Base-by-base conservation (phyloP, 2,888 invertebrate species). In the Andrena hattorfiana region DNA sequence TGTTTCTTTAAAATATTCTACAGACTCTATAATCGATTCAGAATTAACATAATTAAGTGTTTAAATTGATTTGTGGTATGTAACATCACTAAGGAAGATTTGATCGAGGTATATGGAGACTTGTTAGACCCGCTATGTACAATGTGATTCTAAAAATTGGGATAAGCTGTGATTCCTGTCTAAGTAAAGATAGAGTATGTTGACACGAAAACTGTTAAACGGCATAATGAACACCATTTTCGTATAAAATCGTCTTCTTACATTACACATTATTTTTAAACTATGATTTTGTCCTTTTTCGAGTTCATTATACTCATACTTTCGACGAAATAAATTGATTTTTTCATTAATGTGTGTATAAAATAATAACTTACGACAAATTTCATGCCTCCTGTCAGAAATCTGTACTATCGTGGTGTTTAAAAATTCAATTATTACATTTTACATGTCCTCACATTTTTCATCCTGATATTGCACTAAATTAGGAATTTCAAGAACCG, bases 81-180 rank as follows among this genome's bases (percentile, higher is more conserved):
- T 8, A 16, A 59, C 48, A 49, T n/a, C 35, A 32, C 23, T 60
- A 42, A 73, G 35, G 60, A 60, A 60, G 28, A 35, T 35, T 51
- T 63, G 60, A 48, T 66, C 59, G 8, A 77, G 66, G 59, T 67
- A 66, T 66, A 77, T 30, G 70, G 59, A 76, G 70, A 54, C 26
- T 60, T 26, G n/a, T 66, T 56, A 60, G 51, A 60, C 30, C 62
- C 68, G 63, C 32, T 68, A 64, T 73, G 49, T 35, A 51, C 56
- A 56, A 26, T 49, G 59, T 59, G 54, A 73, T 72, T 63, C 30
- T 63, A 35, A 63, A 23, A 66, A 66, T 56, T 30, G 66, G 48
- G 70, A 67, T 69, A 62, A 64, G 70, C 74, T 70, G 26, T 70
- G 62, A 48, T 42, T 81, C 42, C 51, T 66, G 70, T 67, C 60